A percentile compares a stretch with the other conserved stretches of the same genome.
Evolutionary conservation across 2,113 vertebrate species (phyloP).

Genomic region (Poeciliopsis retropinna): DNA sequence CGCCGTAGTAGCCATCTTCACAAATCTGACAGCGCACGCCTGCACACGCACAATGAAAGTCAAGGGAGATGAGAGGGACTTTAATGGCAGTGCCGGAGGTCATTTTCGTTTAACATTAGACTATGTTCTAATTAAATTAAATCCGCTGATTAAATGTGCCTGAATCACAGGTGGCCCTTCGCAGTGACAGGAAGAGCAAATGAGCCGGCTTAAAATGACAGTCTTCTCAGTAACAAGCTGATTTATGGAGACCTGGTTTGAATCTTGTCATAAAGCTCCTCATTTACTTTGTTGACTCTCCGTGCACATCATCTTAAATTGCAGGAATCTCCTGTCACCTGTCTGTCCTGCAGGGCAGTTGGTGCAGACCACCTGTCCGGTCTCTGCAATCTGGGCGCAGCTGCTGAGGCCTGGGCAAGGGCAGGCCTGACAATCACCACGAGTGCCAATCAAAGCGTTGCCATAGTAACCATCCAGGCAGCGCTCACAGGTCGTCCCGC

Average conservation of each 20-base stretch:
- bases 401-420: constrained; percentile 85
- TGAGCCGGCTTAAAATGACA: not conserved
- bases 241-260: constrained; percentile 17
- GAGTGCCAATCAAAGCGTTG: constrained; percentile 81
- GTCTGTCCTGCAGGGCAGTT: constrained; percentile 87
- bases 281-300: constrained; percentile 3
- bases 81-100: constrained; percentile 25
- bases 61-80: constrained; percentile 12
- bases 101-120: not conserved
- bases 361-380: constrained; percentile 87
- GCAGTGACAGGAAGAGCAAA: constrained; percentile 5
- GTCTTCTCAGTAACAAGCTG: constrained; percentile 7
- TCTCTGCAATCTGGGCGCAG: constrained; percentile 80
- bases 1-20: constrained; percentile 90
- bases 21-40: constrained; percentile 90
- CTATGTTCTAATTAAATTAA: constrained; percentile 31
- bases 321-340: constrained; percentile 79
- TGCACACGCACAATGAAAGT: constrained; percentile 45
- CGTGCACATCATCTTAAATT: not conserved
- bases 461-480: constrained; percentile 90
- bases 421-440: constrained; percentile 85
- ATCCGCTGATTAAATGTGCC: constrained; percentile 9
- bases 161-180: constrained; percentile 9
- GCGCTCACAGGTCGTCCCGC: constrained; percentile 86
- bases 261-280: constrained; percentile 12